Conservation (phyloP, 2,113 vertebrate genomes). For the Salminus brasiliensis region DNA sequence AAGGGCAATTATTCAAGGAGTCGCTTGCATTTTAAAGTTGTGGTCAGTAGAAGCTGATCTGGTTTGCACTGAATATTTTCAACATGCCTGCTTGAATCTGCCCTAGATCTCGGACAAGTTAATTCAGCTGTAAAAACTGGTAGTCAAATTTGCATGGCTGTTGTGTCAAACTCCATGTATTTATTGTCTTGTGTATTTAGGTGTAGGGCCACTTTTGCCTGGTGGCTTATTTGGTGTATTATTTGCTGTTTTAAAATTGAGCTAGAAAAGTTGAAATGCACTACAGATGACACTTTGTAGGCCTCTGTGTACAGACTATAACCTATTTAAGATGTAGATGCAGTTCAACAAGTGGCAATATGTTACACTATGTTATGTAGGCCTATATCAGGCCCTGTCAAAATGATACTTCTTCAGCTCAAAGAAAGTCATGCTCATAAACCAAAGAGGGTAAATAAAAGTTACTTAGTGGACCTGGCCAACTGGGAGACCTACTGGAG, state of each 20-base stretch:
- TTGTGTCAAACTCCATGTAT: conserved; percentile 3
- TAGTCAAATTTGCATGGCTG: background rate
- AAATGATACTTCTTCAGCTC: background rate
- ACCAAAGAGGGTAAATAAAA: conserved; percentile 20
- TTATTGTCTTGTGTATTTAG: conserved; percentile 1
- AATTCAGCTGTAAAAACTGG: background rate
- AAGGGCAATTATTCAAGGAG: background rate
- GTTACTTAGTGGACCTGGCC: too few relatives aligned
- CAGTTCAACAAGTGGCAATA: background rate
- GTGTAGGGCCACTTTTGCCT: background rate
- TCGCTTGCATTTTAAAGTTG: background rate
- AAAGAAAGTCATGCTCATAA: background rate
- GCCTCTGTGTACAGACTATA: background rate
- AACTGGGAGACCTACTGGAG: too few relatives aligned
- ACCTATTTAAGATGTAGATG: background rate
- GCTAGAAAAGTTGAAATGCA: background rate
- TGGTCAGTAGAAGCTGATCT: background rate
- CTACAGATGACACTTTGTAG: background rate
- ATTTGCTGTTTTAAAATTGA: background rate
- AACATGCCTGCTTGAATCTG: background rate
- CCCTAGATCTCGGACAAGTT: background rate
- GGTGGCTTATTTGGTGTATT: background rate
- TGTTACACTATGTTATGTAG: background rate
- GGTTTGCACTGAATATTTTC: conserved; percentile 38
- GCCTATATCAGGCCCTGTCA: background rate